Conservation (phyloP, 2,797 vertebrate species). For the Peromyscus nudipes region DNA sequence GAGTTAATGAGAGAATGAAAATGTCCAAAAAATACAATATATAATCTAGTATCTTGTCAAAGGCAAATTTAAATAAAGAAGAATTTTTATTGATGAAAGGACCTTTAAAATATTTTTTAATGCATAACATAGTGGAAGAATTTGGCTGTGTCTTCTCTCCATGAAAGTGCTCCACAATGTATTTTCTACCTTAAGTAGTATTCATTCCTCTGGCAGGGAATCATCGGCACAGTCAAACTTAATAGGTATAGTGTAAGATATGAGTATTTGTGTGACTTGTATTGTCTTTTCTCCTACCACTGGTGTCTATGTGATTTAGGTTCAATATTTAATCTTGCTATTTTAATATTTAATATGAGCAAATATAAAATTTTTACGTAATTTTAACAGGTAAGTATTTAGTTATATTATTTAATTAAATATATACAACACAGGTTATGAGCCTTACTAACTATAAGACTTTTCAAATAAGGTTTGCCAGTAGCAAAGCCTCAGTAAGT, state of each 20-base stretch:
- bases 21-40: neutral
- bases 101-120: neutral
- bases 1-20: neutral
- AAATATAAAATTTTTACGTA: neutral
- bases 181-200: neutral
- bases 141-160: neutral
- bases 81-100: neutral
- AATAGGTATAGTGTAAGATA: neutral
- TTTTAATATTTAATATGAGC: no score
- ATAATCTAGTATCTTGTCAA: neutral
- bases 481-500: neutral
- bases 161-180: neutral
- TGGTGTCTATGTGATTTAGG: neutral
- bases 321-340: neutral
- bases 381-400: neutral
- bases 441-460: neutral
- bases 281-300: neutral
- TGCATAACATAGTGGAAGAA: neutral
- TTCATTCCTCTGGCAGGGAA: neutral
- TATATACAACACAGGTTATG: neutral
- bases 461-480: neutral
- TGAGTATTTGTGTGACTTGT: neutral
- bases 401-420: neutral
- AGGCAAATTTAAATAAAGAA: neutral
- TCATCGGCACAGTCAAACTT: neutral